Percentiles rank a stretch among this genome's conserved stretches.
Evolutionary conservation across 2,888 invertebrate species (phyloP).

Genomic region (Drosophila nr. perissopoda): DNA sequence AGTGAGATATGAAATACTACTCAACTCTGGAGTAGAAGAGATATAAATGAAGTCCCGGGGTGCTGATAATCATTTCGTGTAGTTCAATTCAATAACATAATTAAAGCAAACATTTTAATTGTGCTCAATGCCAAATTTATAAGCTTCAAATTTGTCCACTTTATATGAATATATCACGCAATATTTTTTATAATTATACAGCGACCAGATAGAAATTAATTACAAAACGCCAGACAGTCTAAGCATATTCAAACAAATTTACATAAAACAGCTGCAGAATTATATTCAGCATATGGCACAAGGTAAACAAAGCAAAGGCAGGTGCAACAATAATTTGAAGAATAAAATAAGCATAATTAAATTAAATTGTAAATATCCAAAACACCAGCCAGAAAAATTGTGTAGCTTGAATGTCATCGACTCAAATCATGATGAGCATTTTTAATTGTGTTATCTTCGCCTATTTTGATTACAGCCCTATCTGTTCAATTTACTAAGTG

Average conservation of each 20-base stretch:
- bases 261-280: background rate
- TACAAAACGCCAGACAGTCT: background rate
- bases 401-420: conserved; percentile 27
- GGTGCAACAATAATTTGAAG: background rate
- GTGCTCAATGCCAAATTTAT: background rate
- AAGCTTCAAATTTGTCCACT: too few relatives aligned
- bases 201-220: background rate
- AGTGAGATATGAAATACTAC: background rate
- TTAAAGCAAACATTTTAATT: background rate
- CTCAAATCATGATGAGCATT: background rate
- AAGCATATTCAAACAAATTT: conserved; percentile 5
- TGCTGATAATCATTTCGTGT: background rate
- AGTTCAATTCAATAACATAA: background rate
- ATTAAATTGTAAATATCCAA: conserved; percentile 55
- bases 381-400: conserved; percentile 24
- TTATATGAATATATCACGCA: background rate
- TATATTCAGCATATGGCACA: background rate
- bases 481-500: background rate
- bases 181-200: background rate
- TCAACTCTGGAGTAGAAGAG: background rate
- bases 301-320: background rate
- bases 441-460: background rate
- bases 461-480: background rate
- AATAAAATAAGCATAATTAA: conserved; percentile 24
- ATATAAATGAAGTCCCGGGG: background rate